A percentile compares a stretch with the other conserved stretches of the same genome.
phyloP scores from a whole-genome alignment of 1,140 invertebrate genomes.

The Apocrypta bakeri region DNA sequence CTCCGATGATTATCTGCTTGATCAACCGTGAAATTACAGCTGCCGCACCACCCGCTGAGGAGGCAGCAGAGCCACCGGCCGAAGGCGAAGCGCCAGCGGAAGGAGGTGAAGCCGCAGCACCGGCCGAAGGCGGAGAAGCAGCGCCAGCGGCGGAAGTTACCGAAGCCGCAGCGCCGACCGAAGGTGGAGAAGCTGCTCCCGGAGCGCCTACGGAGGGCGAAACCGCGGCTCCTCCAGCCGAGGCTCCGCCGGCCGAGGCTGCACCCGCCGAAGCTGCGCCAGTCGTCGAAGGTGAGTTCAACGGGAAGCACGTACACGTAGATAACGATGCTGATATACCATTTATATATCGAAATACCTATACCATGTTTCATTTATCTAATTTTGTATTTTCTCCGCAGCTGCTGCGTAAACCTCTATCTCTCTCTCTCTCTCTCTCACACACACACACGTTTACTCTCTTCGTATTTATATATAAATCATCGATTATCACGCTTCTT shows the following conservation, averaged over 20 bases:
- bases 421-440: not conserved
- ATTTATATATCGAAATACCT: too few species aligned
- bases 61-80: constrained; percentile 65
- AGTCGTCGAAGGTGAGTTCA: constrained; percentile 55
- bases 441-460: not conserved
- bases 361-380: not conserved
- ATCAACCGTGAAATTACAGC: constrained; percentile 56
- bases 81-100: constrained; percentile 65
- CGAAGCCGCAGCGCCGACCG: constrained; percentile 58
- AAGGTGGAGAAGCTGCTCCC: constrained; percentile 45
- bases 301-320: too few species aligned
- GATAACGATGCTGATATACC: too few species aligned
- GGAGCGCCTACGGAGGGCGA: constrained; percentile 58
- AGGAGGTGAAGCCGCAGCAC: constrained; percentile 51
- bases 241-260: constrained; percentile 54
- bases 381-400: not conserved
- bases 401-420: not conserved
- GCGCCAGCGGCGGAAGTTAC: constrained; percentile 58
- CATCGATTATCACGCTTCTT: too few species aligned
- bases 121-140: constrained; percentile 55
- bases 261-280: constrained; percentile 60
- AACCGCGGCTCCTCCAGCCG: constrained; percentile 57
- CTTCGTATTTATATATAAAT: too few species aligned
- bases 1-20: not conserved
- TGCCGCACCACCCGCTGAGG: constrained; percentile 70